Conservation (phyloP, 2,888 invertebrate genomes). For the Lysandra coridon region DNA sequence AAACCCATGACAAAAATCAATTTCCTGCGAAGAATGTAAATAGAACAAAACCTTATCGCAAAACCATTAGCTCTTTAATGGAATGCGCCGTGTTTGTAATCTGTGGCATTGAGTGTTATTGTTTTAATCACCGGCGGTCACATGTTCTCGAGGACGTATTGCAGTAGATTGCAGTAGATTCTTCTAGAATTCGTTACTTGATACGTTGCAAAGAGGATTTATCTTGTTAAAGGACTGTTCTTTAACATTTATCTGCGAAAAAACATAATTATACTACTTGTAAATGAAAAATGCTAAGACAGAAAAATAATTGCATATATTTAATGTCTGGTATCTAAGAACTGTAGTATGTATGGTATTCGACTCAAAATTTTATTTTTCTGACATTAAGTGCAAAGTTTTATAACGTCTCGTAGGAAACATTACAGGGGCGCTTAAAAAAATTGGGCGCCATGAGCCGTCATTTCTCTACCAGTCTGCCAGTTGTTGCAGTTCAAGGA, state of each 20-base stretch:
- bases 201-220: neutral
- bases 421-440: too few relatives aligned
- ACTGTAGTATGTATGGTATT: too few relatives aligned
- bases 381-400: too few relatives aligned
- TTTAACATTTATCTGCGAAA: neutral
- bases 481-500: too few relatives aligned
- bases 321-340: too few relatives aligned
- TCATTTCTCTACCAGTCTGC: too few relatives aligned
- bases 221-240: neutral
- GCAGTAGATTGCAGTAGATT: conserved; percentile 26
- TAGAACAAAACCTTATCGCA: conserved; percentile 8
- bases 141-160: conserved; percentile 56
- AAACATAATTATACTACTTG: too few relatives aligned
- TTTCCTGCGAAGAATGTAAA: neutral
- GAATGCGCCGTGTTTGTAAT: conserved; percentile 25
- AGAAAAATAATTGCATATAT: too few relatives aligned
- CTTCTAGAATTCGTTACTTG: conserved; percentile 42
- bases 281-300: too few relatives aligned
- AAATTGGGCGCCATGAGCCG: too few relatives aligned
- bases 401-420: too few relatives aligned
- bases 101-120: conserved; percentile 44
- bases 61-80: conserved; percentile 2
- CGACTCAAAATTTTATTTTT: too few relatives aligned
- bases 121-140: conserved; percentile 56
- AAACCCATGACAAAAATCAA: neutral